phyloP scores from a whole-genome alignment of 2,888 invertebrate species.

The Rhodophaea formosa region DNA sequence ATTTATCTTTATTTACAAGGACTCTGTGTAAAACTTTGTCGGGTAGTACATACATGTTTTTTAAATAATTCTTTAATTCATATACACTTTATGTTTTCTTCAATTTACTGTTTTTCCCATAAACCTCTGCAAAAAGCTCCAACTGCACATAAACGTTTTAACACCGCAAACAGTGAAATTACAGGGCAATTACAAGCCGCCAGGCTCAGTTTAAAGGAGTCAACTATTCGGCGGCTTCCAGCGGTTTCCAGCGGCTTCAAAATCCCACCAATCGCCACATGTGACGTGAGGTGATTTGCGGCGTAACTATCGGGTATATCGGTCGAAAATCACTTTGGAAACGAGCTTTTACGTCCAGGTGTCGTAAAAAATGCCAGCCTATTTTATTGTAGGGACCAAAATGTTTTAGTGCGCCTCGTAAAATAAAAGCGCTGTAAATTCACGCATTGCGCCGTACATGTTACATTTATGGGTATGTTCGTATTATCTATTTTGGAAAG shows the following conservation, averaged over 20 bases:
- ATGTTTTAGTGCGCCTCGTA: constrained; percentile 71
- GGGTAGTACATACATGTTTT: too few relatives aligned
- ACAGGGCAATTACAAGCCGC: neutral
- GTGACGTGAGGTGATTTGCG: neutral
- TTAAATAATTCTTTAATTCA: too few relatives aligned
- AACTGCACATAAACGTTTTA: neutral
- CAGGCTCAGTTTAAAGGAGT: neutral
- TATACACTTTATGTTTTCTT: too few relatives aligned
- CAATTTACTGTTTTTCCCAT: too few relatives aligned
- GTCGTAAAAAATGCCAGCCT: constrained; percentile 67
- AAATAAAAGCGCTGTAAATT: constrained; percentile 73
- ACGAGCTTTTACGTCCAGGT: constrained; percentile 56
- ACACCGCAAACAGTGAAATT: neutral
- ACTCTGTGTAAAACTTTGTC: too few relatives aligned
- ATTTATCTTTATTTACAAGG: too few relatives aligned
- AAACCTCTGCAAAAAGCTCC: neutral
- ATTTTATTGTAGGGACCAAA: constrained; percentile 68
- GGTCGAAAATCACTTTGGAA: constrained; percentile 61
- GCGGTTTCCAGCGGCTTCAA: constrained; percentile 3
- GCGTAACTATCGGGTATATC: constrained; percentile 34
- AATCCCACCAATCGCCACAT: neutral
- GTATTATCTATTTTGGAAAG: constrained; percentile 48
- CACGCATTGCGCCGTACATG: constrained; percentile 62
- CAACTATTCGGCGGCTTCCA: neutral
- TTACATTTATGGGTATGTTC: constrained; percentile 51